These are phyloP conservation scores for Alloscopus bannaensis DNA, from an alignment of 2,888 invertebrate species.

Conservation along the genomic window DNA sequence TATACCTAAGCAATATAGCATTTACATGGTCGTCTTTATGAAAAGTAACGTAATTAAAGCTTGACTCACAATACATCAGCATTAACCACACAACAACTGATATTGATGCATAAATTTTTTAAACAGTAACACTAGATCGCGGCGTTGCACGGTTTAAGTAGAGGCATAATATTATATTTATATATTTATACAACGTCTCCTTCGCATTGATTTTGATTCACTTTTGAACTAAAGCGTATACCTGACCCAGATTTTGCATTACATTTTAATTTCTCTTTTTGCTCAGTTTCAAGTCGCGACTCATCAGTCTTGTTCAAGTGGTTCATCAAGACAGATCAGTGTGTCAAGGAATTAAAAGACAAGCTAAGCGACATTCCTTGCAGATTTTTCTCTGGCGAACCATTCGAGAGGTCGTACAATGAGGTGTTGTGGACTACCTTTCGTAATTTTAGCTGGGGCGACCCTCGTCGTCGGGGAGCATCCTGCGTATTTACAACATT, in stretches of 20 bases:
- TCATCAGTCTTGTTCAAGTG: constrained; percentile 39
- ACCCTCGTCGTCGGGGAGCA: background rate
- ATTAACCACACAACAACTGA: background rate
- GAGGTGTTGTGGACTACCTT: too few relatives aligned
- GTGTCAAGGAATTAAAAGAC: background rate
- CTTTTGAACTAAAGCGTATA: background rate
- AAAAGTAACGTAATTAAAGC: background rate
- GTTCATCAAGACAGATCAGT: constrained; percentile 16
- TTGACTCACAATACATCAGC: background rate
- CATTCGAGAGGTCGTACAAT: constrained; percentile 1
- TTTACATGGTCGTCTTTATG: too few relatives aligned
- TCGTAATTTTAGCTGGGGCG: background rate
- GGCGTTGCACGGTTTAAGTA: too few relatives aligned
- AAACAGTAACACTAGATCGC: background rate
- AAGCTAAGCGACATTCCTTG: background rate
- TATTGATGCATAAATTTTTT: background rate
- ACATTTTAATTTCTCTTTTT: constrained; percentile 16
- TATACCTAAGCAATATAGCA: too few relatives aligned
- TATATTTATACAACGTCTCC: too few relatives aligned
- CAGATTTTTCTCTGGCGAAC: background rate
- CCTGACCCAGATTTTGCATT: constrained; percentile 2
- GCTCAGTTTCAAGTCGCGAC: background rate
- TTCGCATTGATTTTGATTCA: background rate
- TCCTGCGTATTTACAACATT: constrained; percentile 29
- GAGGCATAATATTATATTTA: too few relatives aligned